These are phyloP conservation scores for Echinops telfairi DNA, from an alignment of 2,113 vertebrate genomes.

Conservation along the genomic window DNA sequence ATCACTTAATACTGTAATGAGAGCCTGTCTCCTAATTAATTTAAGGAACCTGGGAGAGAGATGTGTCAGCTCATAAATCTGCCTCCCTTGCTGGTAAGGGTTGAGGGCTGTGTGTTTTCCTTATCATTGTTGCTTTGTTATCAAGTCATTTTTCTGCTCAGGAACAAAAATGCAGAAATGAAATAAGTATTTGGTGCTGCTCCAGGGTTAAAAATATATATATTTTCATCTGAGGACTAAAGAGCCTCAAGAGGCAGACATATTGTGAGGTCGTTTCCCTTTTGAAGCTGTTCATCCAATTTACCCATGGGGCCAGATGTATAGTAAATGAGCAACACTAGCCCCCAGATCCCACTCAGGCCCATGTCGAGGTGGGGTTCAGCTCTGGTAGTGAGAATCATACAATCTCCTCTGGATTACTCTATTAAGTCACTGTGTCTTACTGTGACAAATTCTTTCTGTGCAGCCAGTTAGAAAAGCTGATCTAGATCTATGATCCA, in stretches of 20 bases:
- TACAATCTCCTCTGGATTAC: not conserved
- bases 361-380: not conserved
- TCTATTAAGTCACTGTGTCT: not conserved
- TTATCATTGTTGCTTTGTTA: too few species aligned
- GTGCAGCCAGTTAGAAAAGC: not conserved
- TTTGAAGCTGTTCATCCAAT: slow-evolving; percentile 76
- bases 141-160: not conserved
- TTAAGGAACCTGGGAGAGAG: not conserved
- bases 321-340: slow-evolving; percentile 64
- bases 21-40: not conserved
- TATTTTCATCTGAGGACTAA: slow-evolving; percentile 67
- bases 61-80: not conserved
- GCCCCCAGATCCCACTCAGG: slow-evolving; percentile 17
- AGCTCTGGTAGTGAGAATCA: slow-evolving; percentile 33
- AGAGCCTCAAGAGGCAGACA: slow-evolving; percentile 44
- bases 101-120: not conserved
- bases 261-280: slow-evolving; percentile 64
- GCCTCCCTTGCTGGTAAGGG: not conserved
- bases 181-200: slow-evolving; percentile 53
- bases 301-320: slow-evolving; percentile 67
- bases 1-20: too few species aligned
- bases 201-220: slow-evolving; percentile 56
- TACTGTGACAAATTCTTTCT: slow-evolving; percentile 32
- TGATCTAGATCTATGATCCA: not conserved
- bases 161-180: slow-evolving; percentile 50